Evolutionary conservation across 2,113 vertebrate species (phyloP).

Genomic region (Serinus canaria): DNA sequence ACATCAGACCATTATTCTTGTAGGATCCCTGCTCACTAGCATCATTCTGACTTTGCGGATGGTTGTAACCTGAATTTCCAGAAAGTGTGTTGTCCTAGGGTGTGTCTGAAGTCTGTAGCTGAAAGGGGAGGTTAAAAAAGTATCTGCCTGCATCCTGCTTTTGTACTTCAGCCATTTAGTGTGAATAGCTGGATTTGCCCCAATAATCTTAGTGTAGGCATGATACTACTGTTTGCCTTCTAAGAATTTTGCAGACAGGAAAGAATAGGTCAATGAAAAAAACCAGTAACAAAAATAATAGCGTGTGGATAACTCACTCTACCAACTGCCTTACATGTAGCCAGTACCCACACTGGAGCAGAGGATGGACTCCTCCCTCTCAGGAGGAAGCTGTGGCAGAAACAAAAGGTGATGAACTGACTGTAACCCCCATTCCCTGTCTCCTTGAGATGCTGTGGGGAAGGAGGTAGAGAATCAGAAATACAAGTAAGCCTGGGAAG

Average conservation of each 20-base stretch:
- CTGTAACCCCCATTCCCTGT: neutral
- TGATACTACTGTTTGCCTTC: neutral
- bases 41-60: neutral
- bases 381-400: neutral
- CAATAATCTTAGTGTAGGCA: neutral
- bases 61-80: neutral
- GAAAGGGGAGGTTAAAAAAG: neutral
- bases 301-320: accelerated
- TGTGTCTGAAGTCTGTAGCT: neutral
- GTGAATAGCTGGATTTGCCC: neutral
- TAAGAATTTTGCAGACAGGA: neutral
- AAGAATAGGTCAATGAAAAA: neutral
- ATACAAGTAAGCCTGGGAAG: neutral
- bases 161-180: neutral
- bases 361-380: neutral
- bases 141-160: neutral
- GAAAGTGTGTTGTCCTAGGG: neutral
- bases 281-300: neutral
- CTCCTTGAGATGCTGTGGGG: neutral
- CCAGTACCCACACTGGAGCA: neutral
- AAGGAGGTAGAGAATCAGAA: neutral
- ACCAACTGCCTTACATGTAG: neutral
- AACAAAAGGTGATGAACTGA: neutral
- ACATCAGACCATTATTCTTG: neutral
- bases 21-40: neutral